A percentile compares a stretch with the other conserved stretches of the same genome.
Evolutionary conservation across 2,797 vertebrate species (phyloP).

Genomic region (Hylomyscus alleni): DNA sequence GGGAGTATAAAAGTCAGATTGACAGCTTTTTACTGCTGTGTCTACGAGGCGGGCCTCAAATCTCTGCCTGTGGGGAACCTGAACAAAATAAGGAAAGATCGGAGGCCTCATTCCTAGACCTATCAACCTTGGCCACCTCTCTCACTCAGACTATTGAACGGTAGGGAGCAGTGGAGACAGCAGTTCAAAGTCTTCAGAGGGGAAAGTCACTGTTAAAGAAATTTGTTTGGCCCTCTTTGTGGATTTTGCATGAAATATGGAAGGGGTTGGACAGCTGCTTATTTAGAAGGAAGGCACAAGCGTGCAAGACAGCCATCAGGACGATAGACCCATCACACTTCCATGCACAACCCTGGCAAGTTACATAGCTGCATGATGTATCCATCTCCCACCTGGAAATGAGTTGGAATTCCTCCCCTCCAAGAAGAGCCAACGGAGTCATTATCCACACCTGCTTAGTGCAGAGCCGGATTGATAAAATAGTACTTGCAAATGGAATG

Average conservation of each 20-base stretch:
- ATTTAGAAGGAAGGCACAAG: background rate
- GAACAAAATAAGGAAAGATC: background rate
- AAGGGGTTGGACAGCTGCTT: background rate
- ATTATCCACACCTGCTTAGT: background rate
- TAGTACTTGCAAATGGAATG: background rate
- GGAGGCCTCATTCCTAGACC: background rate
- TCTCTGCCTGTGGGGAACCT: background rate
- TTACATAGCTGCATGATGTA: background rate
- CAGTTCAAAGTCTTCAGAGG: constrained; percentile 50
- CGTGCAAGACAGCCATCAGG: background rate
- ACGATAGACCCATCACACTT: background rate
- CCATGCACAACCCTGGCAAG: too few species aligned
- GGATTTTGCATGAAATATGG: constrained; percentile 54
- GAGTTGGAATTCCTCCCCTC: background rate
- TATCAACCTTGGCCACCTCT: background rate
- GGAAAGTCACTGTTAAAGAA: background rate
- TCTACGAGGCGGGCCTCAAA: background rate
- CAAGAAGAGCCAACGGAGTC: background rate
- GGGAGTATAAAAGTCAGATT: background rate
- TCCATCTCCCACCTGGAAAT: background rate
- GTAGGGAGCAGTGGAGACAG: background rate
- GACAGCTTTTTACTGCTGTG: background rate
- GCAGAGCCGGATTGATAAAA: too few species aligned
- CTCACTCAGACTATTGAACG: background rate
- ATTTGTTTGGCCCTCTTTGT: background rate